phyloP scores from a whole-genome alignment of 2,113 vertebrate species.

The Nycticorax nycticorax region DNA sequence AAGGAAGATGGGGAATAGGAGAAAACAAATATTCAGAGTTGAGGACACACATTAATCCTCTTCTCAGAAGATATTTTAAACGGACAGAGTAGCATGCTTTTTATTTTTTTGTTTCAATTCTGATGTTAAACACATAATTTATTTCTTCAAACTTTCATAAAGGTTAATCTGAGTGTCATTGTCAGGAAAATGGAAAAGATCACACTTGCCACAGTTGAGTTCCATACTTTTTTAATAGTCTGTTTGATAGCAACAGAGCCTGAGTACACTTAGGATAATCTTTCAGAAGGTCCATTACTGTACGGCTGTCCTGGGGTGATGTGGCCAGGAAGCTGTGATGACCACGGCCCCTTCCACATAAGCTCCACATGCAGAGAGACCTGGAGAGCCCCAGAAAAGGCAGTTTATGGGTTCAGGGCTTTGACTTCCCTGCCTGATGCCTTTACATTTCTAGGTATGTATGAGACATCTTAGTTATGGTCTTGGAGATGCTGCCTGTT shows the following conservation, averaged over 20 bases:
- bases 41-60: background rate
- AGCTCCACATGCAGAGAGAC: background rate
- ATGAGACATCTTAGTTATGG: background rate
- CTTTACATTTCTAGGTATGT: background rate
- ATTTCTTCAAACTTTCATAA: background rate
- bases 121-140: background rate
- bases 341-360: background rate
- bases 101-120: background rate
- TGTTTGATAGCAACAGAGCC: background rate
- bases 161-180: background rate
- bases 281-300: rapidly evolving
- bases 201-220: background rate
- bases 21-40: background rate
- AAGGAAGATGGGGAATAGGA: background rate
- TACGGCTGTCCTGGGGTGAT: rapidly evolving
- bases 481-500: background rate
- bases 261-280: background rate
- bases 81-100: background rate
- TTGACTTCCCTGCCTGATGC: background rate
- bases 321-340: background rate
- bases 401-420: background rate
- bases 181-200: background rate
- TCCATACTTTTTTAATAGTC: background rate
- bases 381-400: background rate
- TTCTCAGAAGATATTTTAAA: background rate